A percentile compares a stretch with the other conserved stretches of the same genome.
phyloP scores from a whole-genome alignment of 1,140 invertebrate genomes.

The Lucilia sericata region DNA sequence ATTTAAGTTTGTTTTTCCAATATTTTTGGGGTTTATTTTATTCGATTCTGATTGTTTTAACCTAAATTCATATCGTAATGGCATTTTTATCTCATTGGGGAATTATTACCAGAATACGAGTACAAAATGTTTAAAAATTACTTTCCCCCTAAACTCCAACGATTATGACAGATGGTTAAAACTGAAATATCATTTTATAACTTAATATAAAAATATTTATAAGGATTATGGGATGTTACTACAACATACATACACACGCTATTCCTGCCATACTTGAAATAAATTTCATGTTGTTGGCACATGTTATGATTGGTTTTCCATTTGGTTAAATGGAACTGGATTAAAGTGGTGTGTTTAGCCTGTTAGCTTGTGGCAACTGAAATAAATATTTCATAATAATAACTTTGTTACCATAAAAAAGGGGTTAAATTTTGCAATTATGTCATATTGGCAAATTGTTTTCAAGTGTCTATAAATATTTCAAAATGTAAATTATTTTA shows the following conservation, averaged over 20 bases:
- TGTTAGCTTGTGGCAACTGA: neutral
- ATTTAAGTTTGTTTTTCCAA: neutral
- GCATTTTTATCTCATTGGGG: neutral
- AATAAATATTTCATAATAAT: slow-evolving; percentile 33
- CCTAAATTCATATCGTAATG: neutral
- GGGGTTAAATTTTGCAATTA: slow-evolving; percentile 13
- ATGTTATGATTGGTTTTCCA: slow-evolving; percentile 40
- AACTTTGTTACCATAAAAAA: neutral
- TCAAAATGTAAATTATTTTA: neutral
- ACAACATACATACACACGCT: neutral
- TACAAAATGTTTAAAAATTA: neutral
- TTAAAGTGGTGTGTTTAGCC: neutral
- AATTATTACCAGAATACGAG: neutral
- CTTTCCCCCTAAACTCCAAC: neutral
- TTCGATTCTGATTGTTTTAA: neutral
- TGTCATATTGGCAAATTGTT: slow-evolving; percentile 27
- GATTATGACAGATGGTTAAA: slow-evolving; percentile 40
- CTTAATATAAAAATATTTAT: slow-evolving; percentile 11
- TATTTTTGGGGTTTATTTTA: neutral
- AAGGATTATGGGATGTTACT: neutral
- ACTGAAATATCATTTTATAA: slow-evolving; percentile 4
- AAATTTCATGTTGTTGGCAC: slow-evolving; percentile 13
- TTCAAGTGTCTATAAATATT: neutral
- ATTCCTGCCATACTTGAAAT: neutral
- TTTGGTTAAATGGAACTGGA: neutral